Evolutionary conservation across 2,888 invertebrate genomes (phyloP).

Genomic region (Stratiomys singularior): DNA sequence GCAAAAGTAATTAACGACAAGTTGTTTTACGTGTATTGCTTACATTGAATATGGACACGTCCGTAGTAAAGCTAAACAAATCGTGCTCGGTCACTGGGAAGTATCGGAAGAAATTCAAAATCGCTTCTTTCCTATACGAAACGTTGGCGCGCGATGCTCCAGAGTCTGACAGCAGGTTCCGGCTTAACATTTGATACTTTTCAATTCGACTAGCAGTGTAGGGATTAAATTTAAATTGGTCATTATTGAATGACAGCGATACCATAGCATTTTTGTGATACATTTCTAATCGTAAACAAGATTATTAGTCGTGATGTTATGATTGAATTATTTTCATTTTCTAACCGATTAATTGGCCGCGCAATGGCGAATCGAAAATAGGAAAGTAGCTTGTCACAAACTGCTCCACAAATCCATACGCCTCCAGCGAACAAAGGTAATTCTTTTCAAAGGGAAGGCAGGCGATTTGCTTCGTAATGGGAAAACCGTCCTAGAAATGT

Average conservation of each 20-base stretch:
- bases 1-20: too few relatives aligned
- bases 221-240: slow-evolving; percentile 27
- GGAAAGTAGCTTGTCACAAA: slow-evolving; percentile 49
- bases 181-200: slow-evolving; percentile 22
- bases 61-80: slow-evolving; percentile 50
- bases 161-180: slow-evolving; percentile 9
- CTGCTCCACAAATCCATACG: slow-evolving; percentile 52
- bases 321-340: background rate
- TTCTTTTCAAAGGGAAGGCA: slow-evolving; percentile 46
- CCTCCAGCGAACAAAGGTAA: slow-evolving; percentile 49
- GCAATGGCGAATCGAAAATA: slow-evolving; percentile 48
- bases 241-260: slow-evolving; percentile 47
- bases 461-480: slow-evolving; percentile 12
- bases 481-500: slow-evolving; percentile 49
- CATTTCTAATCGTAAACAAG: too few relatives aligned
- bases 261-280: slow-evolving; percentile 48
- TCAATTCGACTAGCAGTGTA: background rate
- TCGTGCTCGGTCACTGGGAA: slow-evolving; percentile 51
- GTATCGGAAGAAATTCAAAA: slow-evolving; percentile 40
- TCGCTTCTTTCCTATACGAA: slow-evolving; percentile 37
- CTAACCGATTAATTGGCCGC: slow-evolving; percentile 46
- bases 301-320: too few relatives aligned
- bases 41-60: slow-evolving; percentile 46
- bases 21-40: too few relatives aligned
- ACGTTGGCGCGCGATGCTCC: slow-evolving; percentile 12